Conservation (phyloP, 2,888 invertebrate species). For the Hoplodrina blanda region DNA sequence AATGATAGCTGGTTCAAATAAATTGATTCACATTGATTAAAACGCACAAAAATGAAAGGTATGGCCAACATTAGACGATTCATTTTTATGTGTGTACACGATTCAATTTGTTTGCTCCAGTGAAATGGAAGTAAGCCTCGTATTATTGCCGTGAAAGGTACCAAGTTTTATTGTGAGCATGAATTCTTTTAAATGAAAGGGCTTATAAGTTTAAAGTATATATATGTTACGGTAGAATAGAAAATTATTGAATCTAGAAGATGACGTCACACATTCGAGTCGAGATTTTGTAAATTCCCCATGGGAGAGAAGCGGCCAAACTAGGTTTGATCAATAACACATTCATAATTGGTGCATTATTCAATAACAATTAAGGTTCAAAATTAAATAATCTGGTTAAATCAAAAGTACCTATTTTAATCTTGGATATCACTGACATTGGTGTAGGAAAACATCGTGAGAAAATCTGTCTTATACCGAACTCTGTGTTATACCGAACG, state of each 20-base stretch:
- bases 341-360: slow-evolving; percentile 29
- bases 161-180: too few species aligned
- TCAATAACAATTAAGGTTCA: slow-evolving; percentile 12
- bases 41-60: not conserved
- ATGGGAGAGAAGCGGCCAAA: slow-evolving; percentile 24
- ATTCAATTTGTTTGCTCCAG: slow-evolving; percentile 22
- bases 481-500: too few species aligned
- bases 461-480: too few species aligned
- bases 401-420: too few species aligned
- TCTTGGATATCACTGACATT: too few species aligned
- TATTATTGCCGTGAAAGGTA: not conserved
- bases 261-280: slow-evolving; percentile 17
- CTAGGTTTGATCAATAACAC: slow-evolving; percentile 17
- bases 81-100: slow-evolving; percentile 36
- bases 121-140: not conserved
- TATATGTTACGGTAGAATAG: too few species aligned
- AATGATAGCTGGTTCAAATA: not conserved
- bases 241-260: slow-evolving; percentile 32
- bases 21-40: not conserved
- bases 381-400: too few species aligned
- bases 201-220: not conserved
- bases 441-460: too few species aligned
- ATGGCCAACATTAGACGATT: not conserved
- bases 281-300: slow-evolving; percentile 42
- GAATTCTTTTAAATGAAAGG: too few species aligned